Conservation (phyloP, 53 echinoderm and acorn worm genomes). For the Hippasteria phrygiana region DNA sequence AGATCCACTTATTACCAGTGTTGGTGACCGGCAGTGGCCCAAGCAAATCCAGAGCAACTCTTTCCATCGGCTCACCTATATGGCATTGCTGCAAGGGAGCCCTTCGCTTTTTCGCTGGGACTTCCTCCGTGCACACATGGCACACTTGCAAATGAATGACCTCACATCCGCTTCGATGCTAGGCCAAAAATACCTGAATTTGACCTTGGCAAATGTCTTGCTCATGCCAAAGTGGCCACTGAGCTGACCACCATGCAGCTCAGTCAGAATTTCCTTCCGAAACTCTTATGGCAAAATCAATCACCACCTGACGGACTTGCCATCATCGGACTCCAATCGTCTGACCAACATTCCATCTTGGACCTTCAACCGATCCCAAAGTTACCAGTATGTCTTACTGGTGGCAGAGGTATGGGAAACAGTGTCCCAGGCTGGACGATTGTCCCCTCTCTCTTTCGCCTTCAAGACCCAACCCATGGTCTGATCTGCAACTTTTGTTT, state of each 20-base stretch:
- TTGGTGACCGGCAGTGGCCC: constrained; percentile 16
- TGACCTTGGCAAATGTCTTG: constrained; percentile 48
- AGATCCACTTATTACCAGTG: not conserved
- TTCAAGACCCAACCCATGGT: constrained; percentile 2
- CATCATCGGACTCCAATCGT: constrained; percentile 43
- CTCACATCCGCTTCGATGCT: not conserved
- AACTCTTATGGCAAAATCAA: constrained; percentile 35
- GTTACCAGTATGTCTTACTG: constrained; percentile 46
- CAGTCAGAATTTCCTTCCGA: constrained; percentile 19
- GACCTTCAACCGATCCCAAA: constrained; percentile 30
- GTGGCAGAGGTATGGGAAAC: not conserved
- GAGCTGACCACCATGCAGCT: constrained; percentile 53
- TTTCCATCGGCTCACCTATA: too few species aligned
- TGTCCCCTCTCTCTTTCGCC: not conserved
- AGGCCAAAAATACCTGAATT: constrained; percentile 5
- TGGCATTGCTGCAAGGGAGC: too few species aligned
- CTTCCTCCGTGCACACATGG: too few species aligned
- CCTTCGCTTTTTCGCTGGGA: too few species aligned
- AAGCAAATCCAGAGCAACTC: too few species aligned
- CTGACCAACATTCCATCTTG: not conserved
- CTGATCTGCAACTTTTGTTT: not conserved
- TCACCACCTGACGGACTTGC: constrained; percentile 10
- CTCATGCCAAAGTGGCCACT: constrained; percentile 52
- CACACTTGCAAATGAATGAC: too few species aligned
- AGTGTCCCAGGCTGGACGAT: constrained; percentile 44